These are phyloP conservation scores for Microplitis mediator DNA, from an alignment of 1,140 invertebrate genomes.

Conservation along the genomic window DNA sequence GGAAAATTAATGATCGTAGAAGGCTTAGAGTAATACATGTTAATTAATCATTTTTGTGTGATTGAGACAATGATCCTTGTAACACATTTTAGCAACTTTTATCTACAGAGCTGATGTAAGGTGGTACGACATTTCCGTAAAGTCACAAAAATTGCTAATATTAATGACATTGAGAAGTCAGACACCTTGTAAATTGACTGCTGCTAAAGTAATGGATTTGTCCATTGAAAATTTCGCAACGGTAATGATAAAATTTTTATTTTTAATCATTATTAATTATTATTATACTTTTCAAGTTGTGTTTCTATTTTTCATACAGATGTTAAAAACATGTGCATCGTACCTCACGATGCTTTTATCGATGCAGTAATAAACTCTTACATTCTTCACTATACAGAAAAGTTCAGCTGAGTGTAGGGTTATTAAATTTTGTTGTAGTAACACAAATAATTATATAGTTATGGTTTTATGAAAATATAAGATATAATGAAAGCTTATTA, in stretches of 20 bases:
- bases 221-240: background rate
- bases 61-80: background rate
- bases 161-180: slow-evolving; percentile 17
- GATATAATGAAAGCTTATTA: too few species aligned
- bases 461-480: too few species aligned
- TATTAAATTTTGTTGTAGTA: too few species aligned
- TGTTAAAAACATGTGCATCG: too few species aligned
- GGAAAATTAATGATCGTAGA: background rate
- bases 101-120: slow-evolving; percentile 7
- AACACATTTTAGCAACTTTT: background rate
- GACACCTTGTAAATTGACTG: slow-evolving; percentile 24
- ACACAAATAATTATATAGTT: too few species aligned
- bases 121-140: slow-evolving; percentile 13
- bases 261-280: too few species aligned
- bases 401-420: background rate
- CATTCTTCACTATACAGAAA: background rate
- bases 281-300: too few species aligned
- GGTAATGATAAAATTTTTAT: background rate
- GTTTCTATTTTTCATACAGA: too few species aligned
- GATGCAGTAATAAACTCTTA: background rate
- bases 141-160: slow-evolving; percentile 14
- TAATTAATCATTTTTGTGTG: background rate
- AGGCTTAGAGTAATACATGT: background rate
- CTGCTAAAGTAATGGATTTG: slow-evolving; percentile 22
- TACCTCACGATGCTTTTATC: too few species aligned